phyloP scores from a whole-genome alignment of 2,888 invertebrate genomes.

The Cactoblastis cactorum region DNA sequence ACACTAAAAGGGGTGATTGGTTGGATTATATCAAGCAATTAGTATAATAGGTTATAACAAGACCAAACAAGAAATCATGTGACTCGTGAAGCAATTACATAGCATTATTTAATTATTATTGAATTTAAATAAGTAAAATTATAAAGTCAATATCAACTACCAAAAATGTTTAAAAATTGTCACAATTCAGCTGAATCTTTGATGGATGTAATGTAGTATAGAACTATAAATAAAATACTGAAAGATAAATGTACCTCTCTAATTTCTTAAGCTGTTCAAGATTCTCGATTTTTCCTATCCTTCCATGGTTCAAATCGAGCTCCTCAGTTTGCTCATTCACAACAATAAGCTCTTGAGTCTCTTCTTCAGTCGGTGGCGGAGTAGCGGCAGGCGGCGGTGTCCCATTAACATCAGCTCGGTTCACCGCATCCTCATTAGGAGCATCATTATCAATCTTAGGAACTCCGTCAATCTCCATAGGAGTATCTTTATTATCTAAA shows the following conservation, averaged over 20 bases:
- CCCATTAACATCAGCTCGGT: slow-evolving; percentile 28
- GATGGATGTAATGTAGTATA: too few relatives aligned
- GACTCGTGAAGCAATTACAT: too few relatives aligned
- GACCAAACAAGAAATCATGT: too few relatives aligned
- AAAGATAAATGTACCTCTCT: slow-evolving; percentile 76
- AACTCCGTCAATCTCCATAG: slow-evolving; percentile 33
- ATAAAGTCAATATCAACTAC: too few relatives aligned
- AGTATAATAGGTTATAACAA: too few relatives aligned
- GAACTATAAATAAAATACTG: slow-evolving; percentile 7
- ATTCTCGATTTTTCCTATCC: slow-evolving; percentile 91
- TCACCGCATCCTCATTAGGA: slow-evolving; percentile 15
- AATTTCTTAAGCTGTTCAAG: slow-evolving; percentile 87
- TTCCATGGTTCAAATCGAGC: slow-evolving; percentile 94
- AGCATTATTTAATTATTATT: too few relatives aligned
- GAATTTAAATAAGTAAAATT: too few relatives aligned
- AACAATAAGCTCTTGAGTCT: slow-evolving; percentile 81
- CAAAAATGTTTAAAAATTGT: too few relatives aligned
- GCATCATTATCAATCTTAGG: slow-evolving; percentile 26
- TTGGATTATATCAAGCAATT: too few relatives aligned
- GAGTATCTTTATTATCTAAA: slow-evolving; percentile 43
- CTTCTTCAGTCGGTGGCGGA: slow-evolving; percentile 49
- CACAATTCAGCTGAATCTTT: too few relatives aligned
- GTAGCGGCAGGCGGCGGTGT: slow-evolving; percentile 48
- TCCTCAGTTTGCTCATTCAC: slow-evolving; percentile 83
- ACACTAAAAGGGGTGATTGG: too few relatives aligned